Base-by-base conservation (phyloP, 2,888 invertebrate genomes). In the Apotomis turbidana region DNA sequence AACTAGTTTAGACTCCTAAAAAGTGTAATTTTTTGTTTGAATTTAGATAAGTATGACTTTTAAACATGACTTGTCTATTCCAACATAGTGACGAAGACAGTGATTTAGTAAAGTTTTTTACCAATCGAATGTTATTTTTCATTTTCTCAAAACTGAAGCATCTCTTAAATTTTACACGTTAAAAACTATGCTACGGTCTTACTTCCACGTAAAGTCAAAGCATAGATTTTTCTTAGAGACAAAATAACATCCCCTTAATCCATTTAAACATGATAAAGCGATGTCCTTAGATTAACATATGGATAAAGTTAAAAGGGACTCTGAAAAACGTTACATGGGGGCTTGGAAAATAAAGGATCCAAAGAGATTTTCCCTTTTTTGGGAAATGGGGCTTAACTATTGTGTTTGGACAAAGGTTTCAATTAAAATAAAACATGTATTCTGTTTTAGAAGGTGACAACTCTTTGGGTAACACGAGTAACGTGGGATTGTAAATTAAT, bases 211-310 rank as follows among this genome's bases (percentile, higher is more conserved):
- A 27, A 27, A 27, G 2, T 27, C 27, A 27, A 27, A 27, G 27
- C 27, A 27, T 73, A 75, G 78, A 71, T 75, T 76, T 79, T 80
- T 79, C 76, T 81, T 80, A 75, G 72, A 83, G 80, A 85, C 83
- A 83, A 84, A 84, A 80, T 79, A 83, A 84, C 81, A 84, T 86
- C 77, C 78, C 79, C 83, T 77, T 88, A 87, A 87, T 87, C 85
- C 87, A 83, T 88, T 88, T 83, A 84, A 85, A 85, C 79, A 82
- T 79, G 87, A 87, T 87, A 87, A 88, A 86, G 83, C 84, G 83
- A 82, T 84, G 85, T 85, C 87, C 87, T 85, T 80, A 87, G 87
- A 90, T 90, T 88, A 88, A 85, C 87, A 89, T 88, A 88, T 87
- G 88, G 87, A 86, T 85, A 86, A 87, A 85, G 87, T 87, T 85